These are phyloP conservation scores for Pelagia noctiluca DNA, from an alignment of 30 jellyfish, hydroid and myxozoan genomes.

Conservation along the genomic window DNA sequence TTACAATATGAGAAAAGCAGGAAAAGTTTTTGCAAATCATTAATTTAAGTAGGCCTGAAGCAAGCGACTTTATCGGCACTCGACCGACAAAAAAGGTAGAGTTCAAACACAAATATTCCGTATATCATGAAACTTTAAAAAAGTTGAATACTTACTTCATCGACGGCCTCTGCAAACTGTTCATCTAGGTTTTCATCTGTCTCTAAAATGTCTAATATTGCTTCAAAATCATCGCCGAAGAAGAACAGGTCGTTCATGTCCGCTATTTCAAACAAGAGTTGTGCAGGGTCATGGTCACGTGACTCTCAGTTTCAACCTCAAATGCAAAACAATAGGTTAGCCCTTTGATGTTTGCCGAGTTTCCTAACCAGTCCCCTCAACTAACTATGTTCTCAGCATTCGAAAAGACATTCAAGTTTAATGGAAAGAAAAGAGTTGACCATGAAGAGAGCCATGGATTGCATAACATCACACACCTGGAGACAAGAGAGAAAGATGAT, in stretches of 20 bases:
- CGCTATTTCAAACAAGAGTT: background rate
- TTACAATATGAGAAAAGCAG: too few species aligned
- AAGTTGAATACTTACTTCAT: background rate
- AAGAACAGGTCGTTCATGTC: background rate
- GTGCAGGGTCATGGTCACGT: constrained; percentile 8
- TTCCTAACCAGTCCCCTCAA: too few species aligned
- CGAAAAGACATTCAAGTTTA: constrained; percentile 3
- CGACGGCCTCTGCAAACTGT: constrained; percentile 1
- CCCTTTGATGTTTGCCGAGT: too few species aligned
- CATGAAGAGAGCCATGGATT: constrained; percentile 35
- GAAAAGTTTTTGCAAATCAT: too few species aligned
- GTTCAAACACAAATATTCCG: too few species aligned
- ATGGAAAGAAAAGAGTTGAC: constrained; percentile 16
- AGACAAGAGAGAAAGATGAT: too few species aligned
- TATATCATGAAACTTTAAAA: too few species aligned
- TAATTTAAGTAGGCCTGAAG: too few species aligned
- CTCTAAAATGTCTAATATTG: background rate
- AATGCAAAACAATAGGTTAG: constrained; percentile 4
- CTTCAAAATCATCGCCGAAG: constrained; percentile 13
- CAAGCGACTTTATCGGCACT: too few species aligned
- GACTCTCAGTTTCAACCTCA: background rate
- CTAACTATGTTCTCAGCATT: constrained; percentile 36
- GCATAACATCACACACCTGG: background rate
- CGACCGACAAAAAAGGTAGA: too few species aligned
- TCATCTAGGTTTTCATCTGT: background rate